phyloP scores from a whole-genome alignment of 2,113 vertebrate genomes.

The Petrocephalus zakoni region DNA sequence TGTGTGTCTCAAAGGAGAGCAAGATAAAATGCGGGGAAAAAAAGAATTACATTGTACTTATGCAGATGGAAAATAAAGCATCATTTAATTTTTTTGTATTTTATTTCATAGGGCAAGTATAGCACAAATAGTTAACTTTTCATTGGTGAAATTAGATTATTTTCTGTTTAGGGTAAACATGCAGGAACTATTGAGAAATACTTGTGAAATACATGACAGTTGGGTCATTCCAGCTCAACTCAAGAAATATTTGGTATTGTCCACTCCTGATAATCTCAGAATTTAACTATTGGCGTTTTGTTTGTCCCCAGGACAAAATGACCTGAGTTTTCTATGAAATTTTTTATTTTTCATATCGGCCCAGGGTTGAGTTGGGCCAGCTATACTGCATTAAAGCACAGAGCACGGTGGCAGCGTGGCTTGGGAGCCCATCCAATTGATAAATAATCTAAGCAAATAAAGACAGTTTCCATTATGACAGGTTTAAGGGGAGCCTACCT shows the following conservation, averaged over 20 bases:
- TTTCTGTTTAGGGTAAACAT: neutral
- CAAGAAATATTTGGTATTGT: too few relatives aligned
- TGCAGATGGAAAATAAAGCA: neutral
- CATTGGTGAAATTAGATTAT: neutral
- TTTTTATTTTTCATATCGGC: too few relatives aligned
- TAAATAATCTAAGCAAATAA: neutral
- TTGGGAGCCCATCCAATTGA: neutral
- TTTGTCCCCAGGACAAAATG: too few relatives aligned
- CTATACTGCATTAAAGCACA: neutral
- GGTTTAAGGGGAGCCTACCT: constrained; percentile 60
- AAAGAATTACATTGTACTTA: neutral
- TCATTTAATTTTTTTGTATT: neutral
- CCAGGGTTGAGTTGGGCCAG: too few relatives aligned
- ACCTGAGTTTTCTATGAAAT: too few relatives aligned
- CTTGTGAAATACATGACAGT: neutral
- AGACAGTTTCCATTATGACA: neutral
- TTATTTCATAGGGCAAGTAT: neutral
- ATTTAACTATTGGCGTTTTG: too few relatives aligned
- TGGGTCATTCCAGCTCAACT: neutral
- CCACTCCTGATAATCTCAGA: too few relatives aligned
- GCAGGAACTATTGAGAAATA: neutral
- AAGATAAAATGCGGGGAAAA: neutral
- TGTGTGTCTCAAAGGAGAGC: neutral
- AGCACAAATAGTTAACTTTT: neutral
- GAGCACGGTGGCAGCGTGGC: neutral